Evolutionary conservation across 92 coral and sea anemone genomes (phyloP).

Genomic region (Actinernus sp.): DNA sequence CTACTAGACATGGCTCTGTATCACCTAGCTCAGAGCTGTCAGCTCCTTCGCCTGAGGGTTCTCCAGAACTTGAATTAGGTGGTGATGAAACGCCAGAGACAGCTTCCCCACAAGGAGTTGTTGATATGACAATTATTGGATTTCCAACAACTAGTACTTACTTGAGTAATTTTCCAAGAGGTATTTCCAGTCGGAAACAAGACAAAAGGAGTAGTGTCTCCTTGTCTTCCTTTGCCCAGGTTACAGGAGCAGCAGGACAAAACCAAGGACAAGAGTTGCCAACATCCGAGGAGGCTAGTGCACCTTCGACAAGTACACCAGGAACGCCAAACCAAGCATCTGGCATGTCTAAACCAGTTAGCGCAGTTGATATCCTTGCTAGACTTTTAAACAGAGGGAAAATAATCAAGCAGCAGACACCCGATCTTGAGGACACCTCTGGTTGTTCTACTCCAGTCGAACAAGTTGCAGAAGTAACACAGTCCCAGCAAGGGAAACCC

Average conservation of each 20-base stretch:
- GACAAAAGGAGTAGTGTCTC: too few species aligned
- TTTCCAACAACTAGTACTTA: slow-evolving; percentile 12
- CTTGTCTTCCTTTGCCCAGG: neutral
- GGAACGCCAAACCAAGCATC: slow-evolving; percentile 14
- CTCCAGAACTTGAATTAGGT: slow-evolving; percentile 91
- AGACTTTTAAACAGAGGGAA: slow-evolving; percentile 87
- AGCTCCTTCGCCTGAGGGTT: slow-evolving; percentile 97
- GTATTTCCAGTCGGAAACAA: neutral
- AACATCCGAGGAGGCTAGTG: slow-evolving; percentile 21
- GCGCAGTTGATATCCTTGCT: slow-evolving; percentile 87
- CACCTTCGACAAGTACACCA: slow-evolving; percentile 2
- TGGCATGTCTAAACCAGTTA: slow-evolving; percentile 54
- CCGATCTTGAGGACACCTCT: slow-evolving; percentile 29
- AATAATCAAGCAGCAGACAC: slow-evolving; percentile 58
- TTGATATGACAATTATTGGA: slow-evolving; percentile 48
- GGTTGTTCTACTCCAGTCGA: slow-evolving; percentile 45
- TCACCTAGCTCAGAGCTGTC: slow-evolving; percentile 95
- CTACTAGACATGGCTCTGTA: slow-evolving; percentile 14
- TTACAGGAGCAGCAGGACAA: neutral
- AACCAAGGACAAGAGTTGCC: neutral
- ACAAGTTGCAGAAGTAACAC: slow-evolving; percentile 22
- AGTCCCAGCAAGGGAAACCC: slow-evolving; percentile 71
- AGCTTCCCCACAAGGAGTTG: slow-evolving; percentile 64
- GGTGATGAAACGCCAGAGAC: slow-evolving; percentile 79
- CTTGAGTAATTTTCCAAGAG: neutral